Base-by-base conservation (phyloP, 2,113 vertebrate species). In the Phaethon lepturus region DNA sequence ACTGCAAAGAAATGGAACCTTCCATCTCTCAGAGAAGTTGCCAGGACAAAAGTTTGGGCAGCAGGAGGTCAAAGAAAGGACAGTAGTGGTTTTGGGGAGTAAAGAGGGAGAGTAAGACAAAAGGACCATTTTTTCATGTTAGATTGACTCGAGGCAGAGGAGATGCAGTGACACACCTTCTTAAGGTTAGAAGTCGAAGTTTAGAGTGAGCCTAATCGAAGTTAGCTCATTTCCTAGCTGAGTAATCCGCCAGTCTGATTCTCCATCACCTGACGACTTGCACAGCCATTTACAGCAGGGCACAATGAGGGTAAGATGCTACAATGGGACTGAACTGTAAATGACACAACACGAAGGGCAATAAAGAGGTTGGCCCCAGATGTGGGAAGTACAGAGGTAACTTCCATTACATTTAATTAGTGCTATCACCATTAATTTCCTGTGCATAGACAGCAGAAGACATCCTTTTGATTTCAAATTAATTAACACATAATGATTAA, bases 401-500 rank as follows among this genome's bases (percentile, higher is more conserved):
- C 64, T 96, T 94, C 74, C 56, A 85, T 79, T 92, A 86, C 38
- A 78, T 79, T 90, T 93, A 95, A 92, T 90, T 90, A 88, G 79
- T 76, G 49, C n/a, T 86, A 91, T 78, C 95, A 64, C 56, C 53
- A 92, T 92, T 93, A 50, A 93, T 90, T 93, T 95, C 90, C 82
- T 92, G 66, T 85, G 59, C 33, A 68, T 40, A 87, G 85, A 95
- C 72, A 93, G 74, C 76, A 93, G 88, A 95, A 95, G 86, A 94
- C 66, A 86, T 94, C 86, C 56, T 94, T 97, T 95, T 92, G 89
- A 94, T 90, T 97, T 95, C 78, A 86, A 93, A 89, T 97, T 95
- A 93, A 94, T 95, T 94, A 95, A 87, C 67, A 81, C 86, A 67
- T 75, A 90, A 90, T 94, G 83, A 95, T 92, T 95, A 96, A 95